Base-by-base conservation (phyloP, 2,797 vertebrate species). In the Menidia menidia region DNA sequence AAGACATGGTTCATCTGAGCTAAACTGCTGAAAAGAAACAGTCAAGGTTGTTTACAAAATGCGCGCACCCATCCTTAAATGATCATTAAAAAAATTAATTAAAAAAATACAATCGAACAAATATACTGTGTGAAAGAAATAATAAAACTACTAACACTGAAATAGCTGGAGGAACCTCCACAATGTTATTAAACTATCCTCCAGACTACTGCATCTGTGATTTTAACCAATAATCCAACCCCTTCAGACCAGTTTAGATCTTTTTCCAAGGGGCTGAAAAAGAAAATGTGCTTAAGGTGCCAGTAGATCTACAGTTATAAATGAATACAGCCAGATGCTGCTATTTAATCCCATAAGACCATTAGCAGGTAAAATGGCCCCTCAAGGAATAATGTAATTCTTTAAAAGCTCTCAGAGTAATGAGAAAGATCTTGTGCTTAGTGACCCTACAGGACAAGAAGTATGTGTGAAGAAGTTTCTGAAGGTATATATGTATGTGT, bases 401-500 rank as follows among this genome's bases (percentile, higher is more conserved):
- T 87, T 82, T 91, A 84, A 89, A 90, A 91, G 80, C 88, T 78
- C 76, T 73, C 32, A 75, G 82, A 64, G 77, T 78, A 80, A 84
- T 69, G 70, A 75, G 56, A 31, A 33, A 61, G 67, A 60, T 69
- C 53, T 32, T 60, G 56, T 56, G 47, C 50, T 65, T 35, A 7
- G 60, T 60, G 63, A 19, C 25, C 35, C 60, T 54, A 42, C 15
- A 59, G 57, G 65, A 68, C 60, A 45, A 62, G 25, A 66, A 16
- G 41, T 6, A 18, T 51, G 48, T 16, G 10, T 58, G 47, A 1
- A 31, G 43, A 58, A 65, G 53, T 44, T 47, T 19, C 11, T 65
- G 6, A 1, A 4, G 55, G 45, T 16, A 3, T 44, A 18, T 42
- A 35, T 13, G 9, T 6, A 10, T 31, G 54, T n/a, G 13, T 18